A percentile compares a stretch with the other conserved stretches of the same genome.
These are phyloP conservation scores for Gibbula magus DNA, from an alignment of 2,888 invertebrate species.

Conservation along the genomic window DNA sequence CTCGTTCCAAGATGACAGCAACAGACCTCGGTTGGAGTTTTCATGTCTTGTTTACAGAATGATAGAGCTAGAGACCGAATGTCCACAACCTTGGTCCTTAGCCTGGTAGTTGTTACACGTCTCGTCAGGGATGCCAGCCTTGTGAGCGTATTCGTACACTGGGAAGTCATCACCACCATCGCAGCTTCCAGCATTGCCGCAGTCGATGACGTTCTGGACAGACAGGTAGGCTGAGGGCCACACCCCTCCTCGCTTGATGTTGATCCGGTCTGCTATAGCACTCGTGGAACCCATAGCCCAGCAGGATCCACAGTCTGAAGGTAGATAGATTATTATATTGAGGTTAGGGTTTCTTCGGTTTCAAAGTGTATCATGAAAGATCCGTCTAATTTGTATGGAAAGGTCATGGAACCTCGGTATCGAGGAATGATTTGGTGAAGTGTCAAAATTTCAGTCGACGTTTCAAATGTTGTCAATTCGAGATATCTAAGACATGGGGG, in stretches of 20 bases:
- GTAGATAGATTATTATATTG: not conserved
- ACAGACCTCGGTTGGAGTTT: too few species aligned
- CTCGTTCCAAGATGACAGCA: too few species aligned
- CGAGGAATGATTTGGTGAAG: too few species aligned
- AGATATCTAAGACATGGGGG: too few species aligned
- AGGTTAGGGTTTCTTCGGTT: too few species aligned
- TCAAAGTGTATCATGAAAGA: too few species aligned
- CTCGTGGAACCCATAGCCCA: constrained; percentile 77
- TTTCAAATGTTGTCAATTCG: too few species aligned
- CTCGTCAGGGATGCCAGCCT: constrained; percentile 76
- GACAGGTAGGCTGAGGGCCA: constrained; percentile 77
- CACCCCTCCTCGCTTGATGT: constrained; percentile 75
- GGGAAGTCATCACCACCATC: constrained; percentile 65
- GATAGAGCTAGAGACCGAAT: too few species aligned
- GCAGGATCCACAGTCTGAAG: constrained; percentile 76
- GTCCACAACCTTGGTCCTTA: constrained; percentile 73
- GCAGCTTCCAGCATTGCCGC: constrained; percentile 75
- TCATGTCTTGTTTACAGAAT: too few species aligned
- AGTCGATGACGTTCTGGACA: constrained; percentile 76
- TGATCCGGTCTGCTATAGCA: constrained; percentile 76
- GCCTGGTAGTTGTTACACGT: constrained; percentile 78
- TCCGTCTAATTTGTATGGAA: too few species aligned
- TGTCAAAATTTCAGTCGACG: too few species aligned
- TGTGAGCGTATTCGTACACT: constrained; percentile 76
- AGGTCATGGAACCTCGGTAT: too few species aligned